phyloP scores from a whole-genome alignment of 2,113 vertebrate species.

The Murina feae region DNA sequence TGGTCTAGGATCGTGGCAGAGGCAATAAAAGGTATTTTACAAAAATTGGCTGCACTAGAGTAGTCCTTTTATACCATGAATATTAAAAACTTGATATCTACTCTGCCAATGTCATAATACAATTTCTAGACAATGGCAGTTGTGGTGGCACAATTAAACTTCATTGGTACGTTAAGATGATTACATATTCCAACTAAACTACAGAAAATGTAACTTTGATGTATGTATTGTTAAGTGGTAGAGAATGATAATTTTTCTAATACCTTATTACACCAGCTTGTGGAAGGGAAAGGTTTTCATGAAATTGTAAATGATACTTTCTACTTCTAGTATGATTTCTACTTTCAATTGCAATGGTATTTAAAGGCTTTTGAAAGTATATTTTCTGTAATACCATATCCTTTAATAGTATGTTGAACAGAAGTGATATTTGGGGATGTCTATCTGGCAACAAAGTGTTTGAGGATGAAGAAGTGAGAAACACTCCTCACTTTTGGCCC shows the following conservation, averaged over 20 bases:
- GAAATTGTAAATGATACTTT: not conserved
- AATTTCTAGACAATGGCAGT: not conserved
- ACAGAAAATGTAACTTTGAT: not conserved
- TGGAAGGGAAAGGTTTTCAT: not conserved
- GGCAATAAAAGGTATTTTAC: not conserved
- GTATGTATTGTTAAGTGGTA: not conserved
- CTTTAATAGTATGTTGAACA: not conserved
- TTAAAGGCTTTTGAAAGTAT: not conserved
- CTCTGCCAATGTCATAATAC: not conserved
- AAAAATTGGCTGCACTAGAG: not conserved
- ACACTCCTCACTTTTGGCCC: not conserved
- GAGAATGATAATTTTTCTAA: slow-evolving; percentile 1
- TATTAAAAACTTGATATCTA: not conserved
- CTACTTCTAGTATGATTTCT: not conserved
- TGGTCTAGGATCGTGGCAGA: not conserved
- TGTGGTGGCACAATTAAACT: not conserved
- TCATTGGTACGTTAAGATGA: not conserved
- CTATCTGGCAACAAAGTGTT: not conserved
- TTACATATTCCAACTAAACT: not conserved
- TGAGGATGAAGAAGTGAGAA: not conserved
- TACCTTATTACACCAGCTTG: not conserved
- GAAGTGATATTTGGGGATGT: not conserved
- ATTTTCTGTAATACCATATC: not conserved
- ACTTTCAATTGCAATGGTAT: not conserved
- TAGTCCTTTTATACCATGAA: not conserved